Base-by-base conservation (phyloP, 2,113 vertebrate species). In the Oryzias curvinotus region DNA sequence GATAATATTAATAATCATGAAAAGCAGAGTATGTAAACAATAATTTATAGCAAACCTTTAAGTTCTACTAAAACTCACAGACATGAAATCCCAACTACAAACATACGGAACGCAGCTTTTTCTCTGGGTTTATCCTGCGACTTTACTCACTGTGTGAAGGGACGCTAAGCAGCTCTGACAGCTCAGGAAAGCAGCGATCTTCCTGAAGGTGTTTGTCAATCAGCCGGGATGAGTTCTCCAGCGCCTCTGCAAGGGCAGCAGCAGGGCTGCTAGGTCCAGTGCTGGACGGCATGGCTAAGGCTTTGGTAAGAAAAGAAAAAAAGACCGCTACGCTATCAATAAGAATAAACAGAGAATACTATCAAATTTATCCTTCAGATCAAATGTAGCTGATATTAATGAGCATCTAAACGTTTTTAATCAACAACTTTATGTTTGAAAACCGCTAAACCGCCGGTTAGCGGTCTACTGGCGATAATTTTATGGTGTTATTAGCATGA, bases 201-300 rank as follows among this genome's bases (percentile, higher is more conserved):
- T 96, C 96, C 65, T 92, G 94, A 54, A 98, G 84, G 68, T 96
- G 95, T 17, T 90, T 84, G 85, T 98, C 96, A n/a, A 96, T 92
- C 23, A 95, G 86, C 36, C 95, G 91, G 30, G 93, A 92, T 0
- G 95, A 94, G 66, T 77, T 92, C 42, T 97, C 96, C 87, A 98
- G 83, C 13, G 91, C 89, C 68, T 97, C 96, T 25, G 94, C 94
- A 30, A 92, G 72, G 3, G 88, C 83, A 3, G 93, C 86, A 1
- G 87, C 82, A 14, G 90, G 83, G 57, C 83, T 91, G 57, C 87
- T 85, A 30, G 90, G 78, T 72, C 92, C 88, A 54, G 90, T 47
- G 62, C 65, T 77, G 60, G 92, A 91, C n/a, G 96, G 95, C 95
- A 98, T 97, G 55, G 52, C 65, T 63, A 98, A 96, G 55, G 52